Evolutionary conservation across 2,797 vertebrate genomes (phyloP), one percentile per base, ranked within the genome.

Genomic region (Sandelia bainsii): DNA sequence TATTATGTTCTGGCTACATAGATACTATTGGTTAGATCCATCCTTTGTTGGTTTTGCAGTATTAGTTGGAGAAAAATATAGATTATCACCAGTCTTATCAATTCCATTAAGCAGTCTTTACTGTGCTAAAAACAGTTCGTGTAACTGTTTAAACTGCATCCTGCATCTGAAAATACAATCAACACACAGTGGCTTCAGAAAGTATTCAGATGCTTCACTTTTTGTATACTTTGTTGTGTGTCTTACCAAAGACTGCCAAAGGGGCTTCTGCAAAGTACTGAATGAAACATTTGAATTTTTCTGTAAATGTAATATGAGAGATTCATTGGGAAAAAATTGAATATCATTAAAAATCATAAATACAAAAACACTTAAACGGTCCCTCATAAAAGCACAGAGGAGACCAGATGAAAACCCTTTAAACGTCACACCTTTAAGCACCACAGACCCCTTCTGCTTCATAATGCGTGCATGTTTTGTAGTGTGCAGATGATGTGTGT

Each of bases 371-470:
- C 25, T 10, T 3, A 7, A 56, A 61, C 44, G 17, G 8, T 34
- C 14, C 6, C 27, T 29, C 1, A 29, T 29, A 5, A 37, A 59
- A 59, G 4, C 32, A 46, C 29, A 3, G 61, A 49, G 8, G 8
- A 40, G 39, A 40, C 10, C 39, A 52, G 27, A 19, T 16, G 34
- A 69, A 84, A 83, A 84, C 84, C 78, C 71, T 77, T 51, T 27
- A 48, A 29, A 29, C 23, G 27, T 71, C 58, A 61, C 61, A 70
- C 80, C 83, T 25, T 87, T 85, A 77, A 51, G 63, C 66, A 68
- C 51, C 54, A 52, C 44, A 54, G 32, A 51, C 58, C 45, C 13
- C 45, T 50, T 44, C 59, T 53, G 39, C 72, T 53, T 32, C 62
- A 75, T 63, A 75, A 50, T 88, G 82, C 53, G 0, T 56, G 65